Base-by-base conservation (phyloP, 2,797 vertebrate genomes). In the Lates japonicus region DNA sequence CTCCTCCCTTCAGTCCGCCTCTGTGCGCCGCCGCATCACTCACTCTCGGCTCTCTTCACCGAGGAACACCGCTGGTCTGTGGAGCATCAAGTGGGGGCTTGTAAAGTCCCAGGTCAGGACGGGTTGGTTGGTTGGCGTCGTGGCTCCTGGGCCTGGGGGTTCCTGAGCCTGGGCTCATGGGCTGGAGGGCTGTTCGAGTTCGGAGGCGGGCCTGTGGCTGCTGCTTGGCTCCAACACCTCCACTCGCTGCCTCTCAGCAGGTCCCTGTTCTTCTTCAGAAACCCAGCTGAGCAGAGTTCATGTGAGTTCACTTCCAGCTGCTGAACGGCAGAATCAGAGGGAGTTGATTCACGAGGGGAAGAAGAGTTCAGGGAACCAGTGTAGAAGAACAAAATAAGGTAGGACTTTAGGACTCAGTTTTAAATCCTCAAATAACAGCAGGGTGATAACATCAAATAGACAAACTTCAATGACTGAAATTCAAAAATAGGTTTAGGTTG, bases 121-220 rank as follows among this genome's bases (percentile, higher is more conserved):
- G n/a, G n/a, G n/a, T n/a, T n/a, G n/a, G n/a, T n/a, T n/a, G n/a
- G n/a, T n/a, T n/a, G n/a, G n/a, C n/a, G n/a, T 63, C 0, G 1
- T 70, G 46, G 61, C 0, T 82, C 59, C 44, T 88, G 63, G 59
- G 60, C 60, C 80, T 74, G 57, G 1, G 10, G 0, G 39, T 9
- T 0, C 0, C 0, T 35, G 74, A 57, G 3, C 74, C 58, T n/a
- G 59, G 49, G 63, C 87, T 46, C n/a, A n/a, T n/a, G 71, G 89
- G 82, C 74, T 78, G 57, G 11, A 70, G n/a, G 75, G 42, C 88
- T 93, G 76, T 86, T 91, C 10, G 12, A 37, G 64, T 93, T 86
- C 63, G 92, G 91, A 54, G 78, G 55, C 3, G 83, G 91, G 91
- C 75, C 54, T 7, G 85, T 76, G 52, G 42, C 82, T 92, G 33